Evolutionary conservation across 2,888 invertebrate species (phyloP).

Genomic region (Pharmacophagus antenor): DNA sequence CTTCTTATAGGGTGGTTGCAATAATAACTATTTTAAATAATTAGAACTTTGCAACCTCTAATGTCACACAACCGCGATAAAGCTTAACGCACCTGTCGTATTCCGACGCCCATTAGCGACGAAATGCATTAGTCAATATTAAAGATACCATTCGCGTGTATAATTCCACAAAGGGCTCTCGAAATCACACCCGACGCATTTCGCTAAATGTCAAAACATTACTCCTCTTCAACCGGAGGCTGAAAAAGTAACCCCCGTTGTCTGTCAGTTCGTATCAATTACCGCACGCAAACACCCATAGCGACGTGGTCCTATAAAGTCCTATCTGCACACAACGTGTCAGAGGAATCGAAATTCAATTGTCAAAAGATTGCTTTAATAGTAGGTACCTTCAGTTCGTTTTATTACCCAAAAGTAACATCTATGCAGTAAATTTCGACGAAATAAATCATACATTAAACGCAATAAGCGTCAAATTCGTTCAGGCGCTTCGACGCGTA

Average conservation of each 20-base stretch:
- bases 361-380: slow-evolving; percentile 78
- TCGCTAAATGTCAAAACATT: slow-evolving; percentile 78
- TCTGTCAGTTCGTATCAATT: slow-evolving; percentile 81
- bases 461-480: slow-evolving; percentile 58
- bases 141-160: slow-evolving; percentile 76
- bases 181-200: slow-evolving; percentile 80
- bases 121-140: slow-evolving; percentile 81
- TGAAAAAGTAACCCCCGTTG: slow-evolving; percentile 66
- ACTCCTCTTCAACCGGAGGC: slow-evolving; percentile 68
- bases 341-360: slow-evolving; percentile 75
- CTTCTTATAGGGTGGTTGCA: no score
- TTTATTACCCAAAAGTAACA: slow-evolving; percentile 62
- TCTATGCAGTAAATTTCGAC: slow-evolving; percentile 39
- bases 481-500: slow-evolving; percentile 38
- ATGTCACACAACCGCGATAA: slow-evolving; percentile 41
- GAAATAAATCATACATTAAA: slow-evolving; percentile 57
- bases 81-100: slow-evolving; percentile 74
- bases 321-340: slow-evolving; percentile 65
- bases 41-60: slow-evolving; percentile 14
- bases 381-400: slow-evolving; percentile 61
- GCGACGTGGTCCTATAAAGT: slow-evolving; percentile 52
- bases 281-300: slow-evolving; percentile 79
- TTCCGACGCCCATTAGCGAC: slow-evolving; percentile 70
- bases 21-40: slow-evolving; percentile 10
- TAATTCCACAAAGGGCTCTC: slow-evolving; percentile 81